Base-by-base conservation (phyloP, 1,140 invertebrate species). In the Drosophila repleta region DNA sequence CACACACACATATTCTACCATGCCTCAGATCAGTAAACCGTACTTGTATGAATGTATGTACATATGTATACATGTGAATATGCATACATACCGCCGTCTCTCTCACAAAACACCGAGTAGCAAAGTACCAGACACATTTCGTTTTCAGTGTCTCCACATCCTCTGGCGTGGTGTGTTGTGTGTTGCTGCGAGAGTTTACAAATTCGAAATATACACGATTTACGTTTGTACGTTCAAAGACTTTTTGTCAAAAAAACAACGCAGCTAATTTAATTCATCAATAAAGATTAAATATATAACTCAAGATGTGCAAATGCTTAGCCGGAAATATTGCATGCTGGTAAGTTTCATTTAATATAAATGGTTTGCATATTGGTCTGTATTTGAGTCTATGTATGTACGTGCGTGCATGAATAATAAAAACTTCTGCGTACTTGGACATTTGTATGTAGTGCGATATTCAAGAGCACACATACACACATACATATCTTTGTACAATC, bases 301-400 rank as follows among this genome's bases (percentile, higher is more conserved):
- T 15, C 62, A 81, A 78, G 46, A 90, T 90, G 87, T 90, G 87
- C 69, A 90, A 90, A 63, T 90, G 87, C 52, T 62, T 90, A 3
- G 76, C 81, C 58, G 87, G 79, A 55, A 90, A 90, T 15, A 73
- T 90, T 29, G 87, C 82, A 43, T 90, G 87, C 51, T 90, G 87
- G 87, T 90, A 68, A 90, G 87, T 81, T 60, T 37, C 51, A 72
- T 43, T 72, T 17, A 29, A 17, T 51, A 17, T 10, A 29, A 10
- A 29, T n/a, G 7, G 8, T 17, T 49, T 26, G 24, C 21, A 17
- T 1, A 20, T 1, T 32, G 15, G 26, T 11, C 4, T 49, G 18
- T n/a, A 26, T 51, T 26, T 26, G 5, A 24, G 18, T 45, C 5
- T 10, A 17, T 1, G 17, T 45, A 20, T 45, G 7, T 45, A 45